Evolutionary conservation across 1,140 invertebrate genomes (phyloP).

Genomic region (Zaprionus tsacasi): DNA sequence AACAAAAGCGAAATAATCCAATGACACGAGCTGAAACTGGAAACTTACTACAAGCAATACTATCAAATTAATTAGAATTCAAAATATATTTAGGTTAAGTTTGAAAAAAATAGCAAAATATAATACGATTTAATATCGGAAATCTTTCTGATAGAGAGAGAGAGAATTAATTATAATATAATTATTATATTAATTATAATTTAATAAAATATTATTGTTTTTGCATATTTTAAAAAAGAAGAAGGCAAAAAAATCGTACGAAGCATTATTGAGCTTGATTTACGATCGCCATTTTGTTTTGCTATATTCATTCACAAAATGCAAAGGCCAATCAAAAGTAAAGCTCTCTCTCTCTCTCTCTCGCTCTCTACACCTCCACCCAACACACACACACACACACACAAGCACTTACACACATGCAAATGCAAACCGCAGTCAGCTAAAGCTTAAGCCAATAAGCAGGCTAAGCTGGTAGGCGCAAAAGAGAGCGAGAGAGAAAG

Average conservation of each 20-base stretch:
- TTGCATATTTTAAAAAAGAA: neutral
- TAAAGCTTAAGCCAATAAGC: constrained; percentile 33
- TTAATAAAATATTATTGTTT: too few species aligned
- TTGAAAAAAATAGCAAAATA: too few species aligned
- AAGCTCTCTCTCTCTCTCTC: neutral
- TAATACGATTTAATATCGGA: too few species aligned
- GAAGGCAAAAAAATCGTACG: neutral
- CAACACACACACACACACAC: neutral
- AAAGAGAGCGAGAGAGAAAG: neutral
- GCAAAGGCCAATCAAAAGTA: constrained; percentile 24
- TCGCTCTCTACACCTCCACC: neutral
- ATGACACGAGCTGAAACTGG: constrained; percentile 27
- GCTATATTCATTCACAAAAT: constrained; percentile 45
- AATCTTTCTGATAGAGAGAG: too few species aligned
- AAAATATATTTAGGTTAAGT: too few species aligned
- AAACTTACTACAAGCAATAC: too few species aligned
- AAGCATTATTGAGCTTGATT: neutral
- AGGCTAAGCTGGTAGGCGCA: constrained; percentile 9
- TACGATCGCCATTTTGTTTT: constrained; percentile 37
- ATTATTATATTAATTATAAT: too few species aligned
- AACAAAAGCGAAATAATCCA: neutral
- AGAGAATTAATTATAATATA: too few species aligned
- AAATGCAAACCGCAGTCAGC: neutral
- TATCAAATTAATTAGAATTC: too few species aligned
- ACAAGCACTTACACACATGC: neutral